Evolutionary conservation across 2,888 invertebrate genomes (phyloP).

Genomic region (Ramazzottius varieornatus): DNA sequence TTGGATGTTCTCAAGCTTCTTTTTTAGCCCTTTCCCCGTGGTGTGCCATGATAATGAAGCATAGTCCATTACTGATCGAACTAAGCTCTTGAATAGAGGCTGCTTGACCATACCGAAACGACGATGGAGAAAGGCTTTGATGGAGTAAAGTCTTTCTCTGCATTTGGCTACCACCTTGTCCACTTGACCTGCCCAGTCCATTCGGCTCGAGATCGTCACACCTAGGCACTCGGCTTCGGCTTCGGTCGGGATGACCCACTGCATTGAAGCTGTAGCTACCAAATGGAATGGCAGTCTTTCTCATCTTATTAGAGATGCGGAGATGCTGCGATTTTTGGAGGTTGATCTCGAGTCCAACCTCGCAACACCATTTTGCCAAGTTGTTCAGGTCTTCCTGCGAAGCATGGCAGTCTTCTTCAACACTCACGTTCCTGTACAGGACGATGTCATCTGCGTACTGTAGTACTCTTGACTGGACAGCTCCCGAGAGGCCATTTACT

Average conservation of each 20-base stretch:
- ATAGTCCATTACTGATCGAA: neutral
- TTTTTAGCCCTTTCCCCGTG: neutral
- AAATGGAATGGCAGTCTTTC: neutral
- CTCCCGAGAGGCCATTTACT: neutral
- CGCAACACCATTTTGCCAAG: neutral
- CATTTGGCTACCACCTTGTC: neutral
- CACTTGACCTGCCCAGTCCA: neutral
- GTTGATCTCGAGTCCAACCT: neutral
- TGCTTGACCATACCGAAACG: neutral
- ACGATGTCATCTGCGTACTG: neutral
- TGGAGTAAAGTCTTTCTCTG: neutral
- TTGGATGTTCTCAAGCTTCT: neutral
- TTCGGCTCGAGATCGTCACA: neutral
- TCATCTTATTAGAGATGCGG: neutral
- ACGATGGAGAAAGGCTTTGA: neutral
- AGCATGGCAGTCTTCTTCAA: neutral
- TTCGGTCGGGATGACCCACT: neutral
- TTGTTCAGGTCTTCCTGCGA: neutral
- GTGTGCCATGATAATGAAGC: neutral
- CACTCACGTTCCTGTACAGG: neutral
- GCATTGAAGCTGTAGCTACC: neutral
- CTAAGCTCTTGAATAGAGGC: neutral
- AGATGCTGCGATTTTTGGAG: neutral
- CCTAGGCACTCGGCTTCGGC: neutral
- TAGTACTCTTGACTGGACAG: neutral